Conservation (phyloP, 1,140 invertebrate species). For the Theocolax elegans region DNA sequence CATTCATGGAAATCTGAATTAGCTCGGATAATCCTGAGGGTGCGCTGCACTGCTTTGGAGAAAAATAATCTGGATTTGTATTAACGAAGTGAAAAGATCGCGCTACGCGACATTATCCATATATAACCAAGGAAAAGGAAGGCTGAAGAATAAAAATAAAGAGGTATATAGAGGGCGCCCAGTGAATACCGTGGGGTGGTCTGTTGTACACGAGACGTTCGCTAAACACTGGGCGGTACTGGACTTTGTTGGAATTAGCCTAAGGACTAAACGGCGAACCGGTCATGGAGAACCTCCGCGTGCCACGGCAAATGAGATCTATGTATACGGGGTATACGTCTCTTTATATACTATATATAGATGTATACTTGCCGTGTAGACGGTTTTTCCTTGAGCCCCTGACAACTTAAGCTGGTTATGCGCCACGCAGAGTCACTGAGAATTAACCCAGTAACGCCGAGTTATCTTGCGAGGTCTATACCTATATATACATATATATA, state of each 20-base stretch:
- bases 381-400: neutral
- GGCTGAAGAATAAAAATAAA: slow-evolving; percentile 30
- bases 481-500: too few relatives aligned
- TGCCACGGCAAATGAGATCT: neutral
- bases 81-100: slow-evolving; percentile 8
- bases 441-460: neutral
- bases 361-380: too few relatives aligned
- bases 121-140: too few relatives aligned
- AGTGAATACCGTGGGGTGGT: slow-evolving; percentile 44
- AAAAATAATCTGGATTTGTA: slow-evolving; percentile 46
- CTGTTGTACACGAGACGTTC: slow-evolving; percentile 44
- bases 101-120: too few relatives aligned
- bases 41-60: slow-evolving; percentile 8
- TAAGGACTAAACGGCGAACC: neutral
- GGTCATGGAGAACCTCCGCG: neutral
- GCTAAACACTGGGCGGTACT: slow-evolving; percentile 41
- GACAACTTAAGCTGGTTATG: slow-evolving; percentile 23
- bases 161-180: neutral
- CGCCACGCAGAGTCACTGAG: neutral
- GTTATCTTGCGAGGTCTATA: neutral
- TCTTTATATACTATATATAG: too few relatives aligned
- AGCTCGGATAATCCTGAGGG: slow-evolving; percentile 21
- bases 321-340: neutral
- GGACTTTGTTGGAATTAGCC: slow-evolving; percentile 51
- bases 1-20: slow-evolving; percentile 23